Conservation (phyloP, 2,113 vertebrate genomes). For the Ardeotis arabs region DNA sequence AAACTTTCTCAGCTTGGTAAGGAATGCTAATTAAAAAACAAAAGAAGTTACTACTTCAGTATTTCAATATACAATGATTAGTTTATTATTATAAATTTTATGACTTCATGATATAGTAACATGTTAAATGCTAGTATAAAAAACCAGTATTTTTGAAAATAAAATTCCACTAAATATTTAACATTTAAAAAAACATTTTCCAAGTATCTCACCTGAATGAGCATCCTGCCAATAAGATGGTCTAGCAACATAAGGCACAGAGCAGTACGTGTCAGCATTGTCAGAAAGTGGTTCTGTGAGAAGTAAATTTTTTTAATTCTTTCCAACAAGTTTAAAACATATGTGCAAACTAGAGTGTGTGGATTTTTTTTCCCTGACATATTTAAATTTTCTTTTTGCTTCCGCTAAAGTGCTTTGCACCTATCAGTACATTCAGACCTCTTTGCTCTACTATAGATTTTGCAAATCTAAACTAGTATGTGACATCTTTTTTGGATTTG, state of each 20-base stretch:
- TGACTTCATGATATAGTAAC: not conserved
- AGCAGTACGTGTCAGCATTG: slow-evolving; percentile 50
- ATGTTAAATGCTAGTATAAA: not conserved
- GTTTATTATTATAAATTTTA: not conserved
- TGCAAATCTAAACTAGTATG: not conserved
- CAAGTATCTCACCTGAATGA: slow-evolving; percentile 85
- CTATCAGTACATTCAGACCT: not conserved
- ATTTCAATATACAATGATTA: not conserved
- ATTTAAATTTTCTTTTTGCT: not conserved
- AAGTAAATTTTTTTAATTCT: not conserved
- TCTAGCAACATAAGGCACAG: slow-evolving; percentile 83
- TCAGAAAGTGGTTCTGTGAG: slow-evolving; percentile 49
- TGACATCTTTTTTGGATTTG: not conserved
- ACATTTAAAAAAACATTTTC: not conserved
- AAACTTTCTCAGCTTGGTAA: slow-evolving; percentile 89
- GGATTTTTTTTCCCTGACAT: too few species aligned
- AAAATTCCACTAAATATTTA: not conserved
- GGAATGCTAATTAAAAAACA: slow-evolving; percentile 82
- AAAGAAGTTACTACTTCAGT: slow-evolving; percentile 43
- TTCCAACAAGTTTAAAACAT: not conserved
- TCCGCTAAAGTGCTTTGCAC: not conserved
- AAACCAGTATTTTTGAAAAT: not conserved
- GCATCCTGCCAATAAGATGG: slow-evolving; percentile 80
- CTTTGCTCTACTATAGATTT: not conserved
- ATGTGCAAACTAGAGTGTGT: not conserved